phyloP scores from a whole-genome alignment of 2,797 vertebrate species.

The Oophaga sylvatica region DNA sequence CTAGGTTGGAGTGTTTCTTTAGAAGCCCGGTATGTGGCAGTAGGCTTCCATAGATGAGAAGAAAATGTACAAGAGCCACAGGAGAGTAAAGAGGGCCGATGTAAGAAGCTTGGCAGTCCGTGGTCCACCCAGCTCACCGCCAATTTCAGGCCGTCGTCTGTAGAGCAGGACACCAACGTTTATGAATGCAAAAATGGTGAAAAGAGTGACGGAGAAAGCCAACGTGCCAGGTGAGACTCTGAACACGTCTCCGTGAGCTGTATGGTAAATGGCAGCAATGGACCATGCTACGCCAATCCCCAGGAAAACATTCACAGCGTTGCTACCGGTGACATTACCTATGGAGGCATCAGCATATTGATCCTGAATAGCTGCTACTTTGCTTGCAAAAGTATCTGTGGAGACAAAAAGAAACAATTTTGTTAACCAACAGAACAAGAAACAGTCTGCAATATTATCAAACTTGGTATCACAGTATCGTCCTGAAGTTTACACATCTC shows the following conservation, averaged over 20 bases:
- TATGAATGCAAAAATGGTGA: conserved; percentile 97
- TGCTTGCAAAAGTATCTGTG: conserved; percentile 97
- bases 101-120: conserved; percentile 89
- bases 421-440: neutral
- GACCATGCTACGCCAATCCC: conserved; percentile 97
- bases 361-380: conserved; percentile 92
- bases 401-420: conserved; percentile 56
- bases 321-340: conserved; percentile 96
- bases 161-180: conserved; percentile 92
- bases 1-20: conserved; percentile 78
- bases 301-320: conserved; percentile 95
- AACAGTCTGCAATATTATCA: neutral
- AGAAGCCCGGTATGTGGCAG: conserved; percentile 97
- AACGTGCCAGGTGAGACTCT: conserved; percentile 88
- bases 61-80: conserved; percentile 96
- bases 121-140: conserved; percentile 94
- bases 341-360: conserved; percentile 97
- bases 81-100: conserved; percentile 86
- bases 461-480: neutral
- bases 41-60: conserved; percentile 97
- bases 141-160: conserved; percentile 89
- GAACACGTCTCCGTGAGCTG: conserved; percentile 80
- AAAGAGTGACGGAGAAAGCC: conserved; percentile 97
- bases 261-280: conserved; percentile 92
- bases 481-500: neutral